Evolutionary conservation across 1,140 invertebrate species (phyloP).

Genomic region (Psix sp.): DNA sequence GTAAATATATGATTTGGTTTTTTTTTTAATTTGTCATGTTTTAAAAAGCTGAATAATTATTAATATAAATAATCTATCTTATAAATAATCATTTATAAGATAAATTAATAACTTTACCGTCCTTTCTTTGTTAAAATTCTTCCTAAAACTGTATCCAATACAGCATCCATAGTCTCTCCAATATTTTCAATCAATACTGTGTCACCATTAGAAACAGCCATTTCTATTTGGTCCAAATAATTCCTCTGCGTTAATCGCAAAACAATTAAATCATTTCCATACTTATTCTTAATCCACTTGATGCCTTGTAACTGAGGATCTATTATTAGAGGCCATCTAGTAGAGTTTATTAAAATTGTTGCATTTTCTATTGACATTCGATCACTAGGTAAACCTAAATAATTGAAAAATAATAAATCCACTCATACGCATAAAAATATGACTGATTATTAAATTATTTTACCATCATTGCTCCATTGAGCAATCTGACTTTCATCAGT

Average conservation of each 20-base stretch:
- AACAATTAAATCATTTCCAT: slow-evolving; percentile 83
- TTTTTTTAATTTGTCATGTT: too few relatives aligned
- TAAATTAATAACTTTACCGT: too few relatives aligned
- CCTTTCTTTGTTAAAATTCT: slow-evolving; percentile 92
- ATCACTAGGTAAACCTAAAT: slow-evolving; percentile 87
- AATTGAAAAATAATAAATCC: slow-evolving; percentile 7
- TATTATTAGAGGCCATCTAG: slow-evolving; percentile 96
- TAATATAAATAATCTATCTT: too few relatives aligned
- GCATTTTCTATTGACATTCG: slow-evolving; percentile 97
- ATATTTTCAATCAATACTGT: slow-evolving; percentile 92
- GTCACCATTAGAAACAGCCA: slow-evolving; percentile 85
- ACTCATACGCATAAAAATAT: too few relatives aligned
- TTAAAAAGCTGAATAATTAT: too few relatives aligned
- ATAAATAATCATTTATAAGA: too few relatives aligned
- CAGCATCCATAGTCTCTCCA: slow-evolving; percentile 91
- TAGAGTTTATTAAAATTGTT: slow-evolving; percentile 91
- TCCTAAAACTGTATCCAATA: slow-evolving; percentile 92
- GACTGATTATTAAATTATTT: too few relatives aligned
- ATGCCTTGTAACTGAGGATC: slow-evolving; percentile 95
- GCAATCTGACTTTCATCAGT: slow-evolving; percentile 95
- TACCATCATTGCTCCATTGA: slow-evolving; percentile 93
- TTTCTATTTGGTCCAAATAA: slow-evolving; percentile 91
- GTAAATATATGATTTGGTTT: not conserved
- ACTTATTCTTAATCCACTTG: slow-evolving; percentile 96
- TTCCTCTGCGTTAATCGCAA: slow-evolving; percentile 87